phyloP scores from a whole-genome alignment of 2,113 vertebrate genomes.

The Gymnarchus niloticus region DNA sequence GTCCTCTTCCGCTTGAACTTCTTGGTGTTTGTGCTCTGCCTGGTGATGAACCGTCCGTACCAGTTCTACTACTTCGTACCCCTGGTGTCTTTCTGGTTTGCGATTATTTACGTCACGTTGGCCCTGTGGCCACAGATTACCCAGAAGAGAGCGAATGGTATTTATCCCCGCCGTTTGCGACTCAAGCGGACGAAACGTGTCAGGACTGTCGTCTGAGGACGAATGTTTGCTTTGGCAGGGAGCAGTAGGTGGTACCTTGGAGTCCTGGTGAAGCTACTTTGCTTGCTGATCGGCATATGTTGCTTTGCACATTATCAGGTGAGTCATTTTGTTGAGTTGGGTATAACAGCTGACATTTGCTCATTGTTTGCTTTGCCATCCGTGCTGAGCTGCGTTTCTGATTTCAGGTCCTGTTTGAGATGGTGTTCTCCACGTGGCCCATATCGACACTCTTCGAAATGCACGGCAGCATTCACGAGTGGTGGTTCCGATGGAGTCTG shows the following conservation, averaged over 20 bases:
- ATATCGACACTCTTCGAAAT: slow-evolving; percentile 87
- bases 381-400: background rate
- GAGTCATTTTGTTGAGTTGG: slow-evolving; percentile 31
- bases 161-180: slow-evolving; percentile 17
- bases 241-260: slow-evolving; percentile 82
- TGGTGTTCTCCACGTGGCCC: slow-evolving; percentile 89
- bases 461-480: slow-evolving; percentile 86
- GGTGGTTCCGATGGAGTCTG: slow-evolving; percentile 97
- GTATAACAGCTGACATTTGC: background rate
- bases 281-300: slow-evolving; percentile 81
- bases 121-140: slow-evolving; percentile 89
- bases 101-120: slow-evolving; percentile 83
- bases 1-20: slow-evolving; percentile 97
- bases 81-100: slow-evolving; percentile 93
- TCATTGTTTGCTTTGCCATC: too few relatives aligned
- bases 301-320: slow-evolving; percentile 89
- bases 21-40: slow-evolving; percentile 87
- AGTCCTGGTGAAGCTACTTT: slow-evolving; percentile 75
- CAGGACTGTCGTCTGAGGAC: background rate
- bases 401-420: slow-evolving; percentile 82
- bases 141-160: slow-evolving; percentile 89
- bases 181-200: background rate
- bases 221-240: slow-evolving; percentile 61
- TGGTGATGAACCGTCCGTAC: slow-evolving; percentile 94
- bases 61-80: slow-evolving; percentile 99